These are phyloP conservation scores for Drosophila kepulauana DNA, from an alignment of 1,140 invertebrate species.

Conservation along the genomic window DNA sequence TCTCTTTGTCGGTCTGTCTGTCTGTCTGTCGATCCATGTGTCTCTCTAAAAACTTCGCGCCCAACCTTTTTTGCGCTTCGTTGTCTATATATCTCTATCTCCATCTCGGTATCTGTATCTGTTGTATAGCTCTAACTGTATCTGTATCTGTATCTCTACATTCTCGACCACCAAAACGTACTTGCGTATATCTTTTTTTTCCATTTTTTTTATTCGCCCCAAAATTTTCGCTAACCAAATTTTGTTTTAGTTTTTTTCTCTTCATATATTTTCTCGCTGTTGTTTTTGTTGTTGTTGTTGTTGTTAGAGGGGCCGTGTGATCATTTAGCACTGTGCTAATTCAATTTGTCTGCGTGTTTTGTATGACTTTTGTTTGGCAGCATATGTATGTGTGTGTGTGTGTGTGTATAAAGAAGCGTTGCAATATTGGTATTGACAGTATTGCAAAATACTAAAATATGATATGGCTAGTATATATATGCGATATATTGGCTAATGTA, in stretches of 20 bases:
- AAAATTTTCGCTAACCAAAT: conserved; percentile 70
- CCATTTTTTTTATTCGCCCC: conserved; percentile 11
- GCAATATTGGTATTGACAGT: conserved; percentile 22
- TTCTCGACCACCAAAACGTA: conserved; percentile 44
- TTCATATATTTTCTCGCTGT: conserved; percentile 30
- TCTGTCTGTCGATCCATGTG: conserved; percentile 51
- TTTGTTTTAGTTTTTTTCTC: conserved; percentile 31
- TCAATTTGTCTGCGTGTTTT: conserved; percentile 64
- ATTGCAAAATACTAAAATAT: conserved; percentile 26
- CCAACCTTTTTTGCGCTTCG: conserved; percentile 34
- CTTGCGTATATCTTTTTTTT: conserved; percentile 30
- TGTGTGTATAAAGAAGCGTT: conserved; percentile 5
- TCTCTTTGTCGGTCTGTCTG: conserved; percentile 51
- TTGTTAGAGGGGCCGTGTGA: conserved; percentile 76
- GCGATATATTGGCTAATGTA: background rate
- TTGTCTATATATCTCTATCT: conserved; percentile 32
- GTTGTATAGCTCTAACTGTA: conserved; percentile 39
- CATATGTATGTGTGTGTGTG: background rate
- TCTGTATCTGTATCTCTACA: conserved; percentile 50
- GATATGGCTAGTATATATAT: background rate
- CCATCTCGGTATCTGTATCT: conserved; percentile 37
- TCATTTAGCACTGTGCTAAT: conserved; percentile 80
- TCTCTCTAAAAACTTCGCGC: conserved; percentile 40
- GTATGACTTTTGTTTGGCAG: conserved; percentile 37
- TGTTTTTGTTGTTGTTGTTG: conserved; percentile 45